Conservation (phyloP, 2,888 invertebrate species). For the Linnaemya vulpina region DNA sequence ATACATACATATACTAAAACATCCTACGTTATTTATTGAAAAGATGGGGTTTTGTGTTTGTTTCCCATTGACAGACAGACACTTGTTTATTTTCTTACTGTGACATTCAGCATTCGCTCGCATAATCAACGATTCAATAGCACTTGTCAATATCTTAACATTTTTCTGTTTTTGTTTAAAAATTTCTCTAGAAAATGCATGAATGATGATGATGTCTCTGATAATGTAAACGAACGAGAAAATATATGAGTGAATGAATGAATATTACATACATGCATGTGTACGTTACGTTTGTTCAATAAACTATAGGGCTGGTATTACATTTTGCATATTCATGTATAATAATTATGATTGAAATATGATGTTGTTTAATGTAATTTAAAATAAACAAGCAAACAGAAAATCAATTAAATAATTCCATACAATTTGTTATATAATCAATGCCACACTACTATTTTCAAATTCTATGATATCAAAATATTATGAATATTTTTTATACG, state of each 20-base stretch:
- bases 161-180: constrained; percentile 25
- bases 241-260: neutral
- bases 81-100: constrained; percentile 27
- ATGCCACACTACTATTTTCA: neutral
- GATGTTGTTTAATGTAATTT: no score
- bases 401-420: no score
- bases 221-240: constrained; percentile 19
- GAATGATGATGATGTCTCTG: constrained; percentile 37
- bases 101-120: constrained; percentile 9
- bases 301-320: neutral
- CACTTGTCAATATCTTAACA: constrained; percentile 24
- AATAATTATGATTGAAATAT: constrained; percentile 15
- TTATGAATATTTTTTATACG: no score
- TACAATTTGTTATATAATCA: neutral
- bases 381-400: no score
- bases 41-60: constrained; percentile 7
- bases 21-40: no score
- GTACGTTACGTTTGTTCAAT: neutral
- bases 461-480: no score
- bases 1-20: no score
- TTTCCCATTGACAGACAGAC: constrained; percentile 15
- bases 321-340: neutral
- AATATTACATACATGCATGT: neutral
- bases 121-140: constrained; percentile 15
- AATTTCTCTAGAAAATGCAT: constrained; percentile 12